These are phyloP conservation scores for Naso thynnoides DNA, from an alignment of 2,797 vertebrate genomes.

Conservation along the genomic window DNA sequence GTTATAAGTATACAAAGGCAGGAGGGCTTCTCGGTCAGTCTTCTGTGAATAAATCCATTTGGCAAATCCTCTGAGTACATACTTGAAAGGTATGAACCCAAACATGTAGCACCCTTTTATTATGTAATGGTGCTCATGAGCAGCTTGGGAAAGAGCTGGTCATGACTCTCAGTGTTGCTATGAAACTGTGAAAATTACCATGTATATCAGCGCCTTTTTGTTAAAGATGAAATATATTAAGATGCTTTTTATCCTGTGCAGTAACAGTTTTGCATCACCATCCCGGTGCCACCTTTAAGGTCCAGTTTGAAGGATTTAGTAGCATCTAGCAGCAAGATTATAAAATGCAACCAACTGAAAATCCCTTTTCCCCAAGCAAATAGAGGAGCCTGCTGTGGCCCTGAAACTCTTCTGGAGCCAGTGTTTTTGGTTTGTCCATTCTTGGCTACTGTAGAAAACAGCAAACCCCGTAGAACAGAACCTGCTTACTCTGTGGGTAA, in stretches of 20 bases:
- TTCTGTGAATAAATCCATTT: constrained; percentile 42
- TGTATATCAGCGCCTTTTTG: constrained; percentile 8
- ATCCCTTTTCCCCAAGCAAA: too few species aligned
- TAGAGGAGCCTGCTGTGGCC: too few species aligned
- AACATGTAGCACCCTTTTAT: constrained; percentile 11
- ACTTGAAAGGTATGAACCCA: constrained; percentile 51
- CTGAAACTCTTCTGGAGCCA: too few species aligned
- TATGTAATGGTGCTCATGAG: constrained; percentile 46
- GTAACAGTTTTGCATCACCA: not conserved
- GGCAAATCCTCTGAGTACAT: constrained; percentile 22
- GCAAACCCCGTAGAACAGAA: too few species aligned
- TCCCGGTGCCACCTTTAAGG: not conserved
- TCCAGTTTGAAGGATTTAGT: too few species aligned
- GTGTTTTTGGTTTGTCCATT: not conserved
- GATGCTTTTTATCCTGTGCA: constrained; percentile 6
- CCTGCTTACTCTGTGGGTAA: too few species aligned
- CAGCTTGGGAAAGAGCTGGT: constrained; percentile 33
- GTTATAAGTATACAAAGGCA: constrained; percentile 16
- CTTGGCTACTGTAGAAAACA: too few species aligned
- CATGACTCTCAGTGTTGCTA: constrained; percentile 49
- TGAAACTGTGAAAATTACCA: constrained; percentile 36
- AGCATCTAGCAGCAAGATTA: too few species aligned
- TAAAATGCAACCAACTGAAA: too few species aligned
- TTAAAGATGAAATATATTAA: constrained; percentile 28
- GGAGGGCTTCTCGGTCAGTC: constrained; percentile 4